These are phyloP conservation scores for Eremophila alpestris DNA, from an alignment of 2,797 vertebrate genomes.

Conservation along the genomic window DNA sequence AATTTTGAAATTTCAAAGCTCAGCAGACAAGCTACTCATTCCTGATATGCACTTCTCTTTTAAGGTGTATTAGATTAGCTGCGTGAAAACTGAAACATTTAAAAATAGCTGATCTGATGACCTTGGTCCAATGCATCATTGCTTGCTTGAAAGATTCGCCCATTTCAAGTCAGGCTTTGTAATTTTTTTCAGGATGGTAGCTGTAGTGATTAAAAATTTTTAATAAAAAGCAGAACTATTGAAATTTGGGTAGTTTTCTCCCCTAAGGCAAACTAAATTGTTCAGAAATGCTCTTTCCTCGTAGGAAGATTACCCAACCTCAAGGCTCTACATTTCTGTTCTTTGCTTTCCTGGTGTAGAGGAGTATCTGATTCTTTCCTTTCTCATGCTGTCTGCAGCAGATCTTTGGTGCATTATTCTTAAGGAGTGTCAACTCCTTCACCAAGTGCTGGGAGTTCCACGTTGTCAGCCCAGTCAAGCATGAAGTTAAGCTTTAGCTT, in stretches of 20 bases:
- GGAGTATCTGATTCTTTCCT: not conserved
- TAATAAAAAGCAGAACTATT: not conserved
- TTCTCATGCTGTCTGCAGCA: not conserved
- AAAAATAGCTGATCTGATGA: not conserved
- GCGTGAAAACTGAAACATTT: not conserved
- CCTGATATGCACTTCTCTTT: not conserved
- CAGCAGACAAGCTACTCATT: not conserved
- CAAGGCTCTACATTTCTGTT: not conserved
- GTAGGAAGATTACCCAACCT: not conserved
- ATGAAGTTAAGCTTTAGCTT: not conserved
- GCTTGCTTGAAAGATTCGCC: not conserved
- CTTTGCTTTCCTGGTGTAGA: not conserved
- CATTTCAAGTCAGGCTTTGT: not conserved
- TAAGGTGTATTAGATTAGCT: not conserved
- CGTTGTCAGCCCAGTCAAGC: not conserved
- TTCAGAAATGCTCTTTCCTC: not conserved
- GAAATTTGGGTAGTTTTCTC: not conserved
- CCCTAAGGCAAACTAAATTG: not conserved
- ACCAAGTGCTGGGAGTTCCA: rapidly evolving
- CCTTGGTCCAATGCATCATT: not conserved
- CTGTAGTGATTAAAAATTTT: not conserved
- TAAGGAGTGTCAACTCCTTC: not conserved
- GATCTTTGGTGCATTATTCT: not conserved
- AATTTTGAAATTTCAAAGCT: not conserved
- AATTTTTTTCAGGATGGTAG: not conserved